These are phyloP conservation scores for Calcarius ornatus DNA, from an alignment of 2,113 vertebrate genomes.

Conservation along the genomic window DNA sequence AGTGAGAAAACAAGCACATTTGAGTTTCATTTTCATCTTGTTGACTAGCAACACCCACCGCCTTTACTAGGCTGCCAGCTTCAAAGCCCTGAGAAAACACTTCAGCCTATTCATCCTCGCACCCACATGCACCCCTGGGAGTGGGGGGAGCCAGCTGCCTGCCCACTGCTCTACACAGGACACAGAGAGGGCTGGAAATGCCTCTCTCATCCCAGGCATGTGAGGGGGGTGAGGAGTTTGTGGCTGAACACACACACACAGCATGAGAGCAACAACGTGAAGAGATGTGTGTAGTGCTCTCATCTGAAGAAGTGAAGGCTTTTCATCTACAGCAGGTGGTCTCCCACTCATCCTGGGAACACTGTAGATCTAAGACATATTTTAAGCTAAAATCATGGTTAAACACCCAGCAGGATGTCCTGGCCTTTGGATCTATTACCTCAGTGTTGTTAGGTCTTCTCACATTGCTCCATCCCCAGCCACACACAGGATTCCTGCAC, in stretches of 20 bases:
- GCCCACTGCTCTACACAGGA: not conserved
- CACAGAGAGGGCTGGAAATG: not conserved
- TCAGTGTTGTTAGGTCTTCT: not conserved
- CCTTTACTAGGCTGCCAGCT: not conserved
- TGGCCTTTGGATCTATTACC: not conserved
- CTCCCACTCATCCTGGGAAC: not conserved
- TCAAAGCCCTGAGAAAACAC: conserved; percentile 42
- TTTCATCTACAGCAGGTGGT: not conserved
- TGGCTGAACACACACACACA: not conserved
- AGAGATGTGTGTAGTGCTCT: not conserved
- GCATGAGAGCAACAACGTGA: not conserved
- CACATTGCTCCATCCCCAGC: not conserved
- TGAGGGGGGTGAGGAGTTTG: not conserved
- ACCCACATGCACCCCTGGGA: not conserved
- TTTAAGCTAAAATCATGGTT: not conserved
- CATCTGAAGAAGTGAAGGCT: not conserved
- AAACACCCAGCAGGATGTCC: not conserved
- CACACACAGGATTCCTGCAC: not conserved
- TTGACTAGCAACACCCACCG: not conserved
- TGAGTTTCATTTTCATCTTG: not conserved
- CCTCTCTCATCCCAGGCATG: not conserved
- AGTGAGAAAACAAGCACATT: not conserved
- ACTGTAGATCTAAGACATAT: not conserved
- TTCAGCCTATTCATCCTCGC: not conserved
- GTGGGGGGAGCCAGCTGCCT: not conserved